Base-by-base conservation (phyloP, 1,140 invertebrate species). In the Aphelinus certus region DNA sequence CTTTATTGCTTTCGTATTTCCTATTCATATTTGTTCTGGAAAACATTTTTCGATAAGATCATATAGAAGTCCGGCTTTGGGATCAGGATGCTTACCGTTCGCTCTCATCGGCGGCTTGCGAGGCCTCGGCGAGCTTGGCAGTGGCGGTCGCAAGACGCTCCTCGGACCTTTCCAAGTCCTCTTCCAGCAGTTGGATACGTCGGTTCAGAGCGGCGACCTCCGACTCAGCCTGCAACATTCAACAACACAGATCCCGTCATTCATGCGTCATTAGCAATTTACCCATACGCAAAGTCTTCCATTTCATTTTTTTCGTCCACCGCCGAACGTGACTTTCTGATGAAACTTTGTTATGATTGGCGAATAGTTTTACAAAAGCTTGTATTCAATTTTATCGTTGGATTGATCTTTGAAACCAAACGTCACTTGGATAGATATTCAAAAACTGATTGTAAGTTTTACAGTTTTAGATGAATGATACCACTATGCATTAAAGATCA, bases 81-180 rank as follows among this genome's bases (percentile, higher is more conserved):
- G 26, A 26, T 26, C 26, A 26, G 26, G 73, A 75, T 74, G 87
- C 92, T 91, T 93, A 99, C 98, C 98, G 96, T 95, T 99, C 98
- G 86, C 96, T 98, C 90, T 99, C 98, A 92, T 99, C 98, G 84
- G 98, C 98, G 83, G 97, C 96, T 89, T 98, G 96, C 79, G 97
- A 98, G 81, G 98, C 98, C 91, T 99, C 97, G 79, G 98, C 96
- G 86, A 99, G 91, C 91, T 99, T 99, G 85, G 94, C 93, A 82
- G 97, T 97, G 87, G 97, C 97, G 79, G 96, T 96, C 84, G 96
- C 95, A 82, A 99, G 91, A 89, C 98, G 94, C 88, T 98, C 97
- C 89, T 99, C 98, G 77, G 97, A 98, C 89, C 97, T 94, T 89
- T 99, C 98, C 82, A 99, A 92, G 89, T 99, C 98, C 89, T 99